Percentiles rank a stretch among this genome's conserved stretches.
phyloP scores from a whole-genome alignment of 2,888 invertebrate genomes.

The Trachelus troglodyta region DNA sequence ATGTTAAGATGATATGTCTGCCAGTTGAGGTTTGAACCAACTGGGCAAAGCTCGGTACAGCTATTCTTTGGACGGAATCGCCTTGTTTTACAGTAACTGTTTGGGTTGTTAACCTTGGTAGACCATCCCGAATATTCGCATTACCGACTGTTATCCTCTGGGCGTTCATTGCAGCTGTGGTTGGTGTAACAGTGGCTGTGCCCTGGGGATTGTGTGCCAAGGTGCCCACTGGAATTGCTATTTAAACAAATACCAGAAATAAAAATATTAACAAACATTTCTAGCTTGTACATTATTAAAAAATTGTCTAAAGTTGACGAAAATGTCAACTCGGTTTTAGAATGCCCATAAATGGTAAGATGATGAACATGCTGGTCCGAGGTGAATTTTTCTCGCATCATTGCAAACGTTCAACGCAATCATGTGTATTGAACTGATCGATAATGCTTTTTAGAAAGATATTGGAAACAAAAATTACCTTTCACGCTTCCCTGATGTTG shows the following conservation, averaged over 20 bases:
- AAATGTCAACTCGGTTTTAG: slow-evolving; percentile 52
- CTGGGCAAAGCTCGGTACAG: slow-evolving; percentile 70
- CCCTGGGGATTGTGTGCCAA: slow-evolving; percentile 57
- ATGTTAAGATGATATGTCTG: slow-evolving; percentile 75
- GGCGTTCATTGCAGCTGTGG: slow-evolving; percentile 53
- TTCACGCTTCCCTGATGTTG: slow-evolving; percentile 70
- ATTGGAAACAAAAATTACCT: slow-evolving; percentile 57
- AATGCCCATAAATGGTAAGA: slow-evolving; percentile 44
- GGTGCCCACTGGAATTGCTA: slow-evolving; percentile 68
- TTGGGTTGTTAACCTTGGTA: slow-evolving; percentile 57
- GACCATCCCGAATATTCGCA: slow-evolving; percentile 55
- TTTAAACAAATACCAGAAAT: slow-evolving; percentile 31
- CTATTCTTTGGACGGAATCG: slow-evolving; percentile 63
- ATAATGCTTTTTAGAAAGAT: not conserved
- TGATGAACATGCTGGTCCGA: slow-evolving; percentile 65
- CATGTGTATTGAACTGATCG: slow-evolving; percentile 29
- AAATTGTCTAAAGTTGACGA: not conserved
- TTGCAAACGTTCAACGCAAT: slow-evolving; percentile 51
- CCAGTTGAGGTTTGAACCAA: slow-evolving; percentile 79
- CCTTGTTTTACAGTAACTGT: slow-evolving; percentile 62
- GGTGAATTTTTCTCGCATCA: slow-evolving; percentile 58
- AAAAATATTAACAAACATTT: not conserved
- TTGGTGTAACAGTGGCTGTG: slow-evolving; percentile 47
- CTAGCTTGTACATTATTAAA: not conserved
- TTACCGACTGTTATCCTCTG: slow-evolving; percentile 63